Conservation (phyloP, 1,140 invertebrate genomes). For the Meloidogyne floridensis region DNA sequence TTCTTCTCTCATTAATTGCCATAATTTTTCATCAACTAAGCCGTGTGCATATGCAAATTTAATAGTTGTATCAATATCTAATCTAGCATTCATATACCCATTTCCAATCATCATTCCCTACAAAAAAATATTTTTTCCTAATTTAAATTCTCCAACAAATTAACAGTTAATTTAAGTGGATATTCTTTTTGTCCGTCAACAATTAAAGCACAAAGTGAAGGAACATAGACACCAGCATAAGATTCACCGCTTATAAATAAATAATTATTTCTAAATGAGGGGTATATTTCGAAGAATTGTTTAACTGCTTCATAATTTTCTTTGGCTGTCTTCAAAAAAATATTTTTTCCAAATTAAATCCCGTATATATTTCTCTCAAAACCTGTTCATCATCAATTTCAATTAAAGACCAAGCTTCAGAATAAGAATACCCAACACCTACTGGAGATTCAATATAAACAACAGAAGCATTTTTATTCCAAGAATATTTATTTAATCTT, state of each 20-base stretch:
- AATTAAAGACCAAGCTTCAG: conserved; percentile 2
- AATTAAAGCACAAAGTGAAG: conserved; percentile 68
- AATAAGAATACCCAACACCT: conserved; percentile 45
- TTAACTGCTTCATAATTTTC: conserved; percentile 69
- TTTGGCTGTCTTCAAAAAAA: conserved; percentile 50
- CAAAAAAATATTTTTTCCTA: too few species aligned
- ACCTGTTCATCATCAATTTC: conserved; percentile 13
- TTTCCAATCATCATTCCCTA: conserved; percentile 61
- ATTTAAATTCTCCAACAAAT: background rate
- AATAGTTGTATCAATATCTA: conserved; percentile 56
- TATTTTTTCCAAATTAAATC: background rate
- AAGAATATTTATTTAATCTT: conserved; percentile 52
- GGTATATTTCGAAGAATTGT: conserved; percentile 70
- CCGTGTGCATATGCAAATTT: conserved; percentile 57
- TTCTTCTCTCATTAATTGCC: conserved; percentile 49
- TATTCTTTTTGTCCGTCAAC: conserved; percentile 42
- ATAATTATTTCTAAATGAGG: conserved; percentile 67
- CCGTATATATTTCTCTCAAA: too few species aligned
- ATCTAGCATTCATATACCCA: conserved; percentile 52
- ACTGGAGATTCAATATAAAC: conserved; percentile 56
- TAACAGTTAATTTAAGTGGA: conserved; percentile 35
- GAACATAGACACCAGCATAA: conserved; percentile 68
- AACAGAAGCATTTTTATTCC: conserved; percentile 57
- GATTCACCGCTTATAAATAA: conserved; percentile 69
- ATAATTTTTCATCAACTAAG: conserved; percentile 57